Conservation (phyloP, 2,888 invertebrate genomes). For the Anticlea derivata region DNA sequence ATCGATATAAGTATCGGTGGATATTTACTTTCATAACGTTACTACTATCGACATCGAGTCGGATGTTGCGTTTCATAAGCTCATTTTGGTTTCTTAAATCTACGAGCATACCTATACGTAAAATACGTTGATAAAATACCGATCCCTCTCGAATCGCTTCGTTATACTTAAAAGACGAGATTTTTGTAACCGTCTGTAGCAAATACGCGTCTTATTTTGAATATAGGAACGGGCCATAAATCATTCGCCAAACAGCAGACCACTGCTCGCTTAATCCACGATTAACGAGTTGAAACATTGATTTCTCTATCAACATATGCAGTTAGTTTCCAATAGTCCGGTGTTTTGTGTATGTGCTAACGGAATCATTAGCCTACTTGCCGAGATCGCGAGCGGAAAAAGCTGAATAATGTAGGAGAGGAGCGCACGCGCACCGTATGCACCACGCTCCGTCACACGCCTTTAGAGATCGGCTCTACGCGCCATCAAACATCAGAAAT, state of each 20-base stretch:
- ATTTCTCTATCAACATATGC: conserved; percentile 55
- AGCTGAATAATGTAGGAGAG: conserved; percentile 69
- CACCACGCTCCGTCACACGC: conserved; percentile 39
- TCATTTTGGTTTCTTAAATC: too few species aligned
- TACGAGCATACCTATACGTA: too few species aligned
- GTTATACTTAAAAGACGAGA: too few species aligned
- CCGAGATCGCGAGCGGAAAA: conserved; percentile 70
- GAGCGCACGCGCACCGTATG: conserved; percentile 42
- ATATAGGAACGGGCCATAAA: background rate
- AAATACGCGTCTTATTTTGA: too few species aligned
- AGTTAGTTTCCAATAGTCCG: conserved; percentile 69
- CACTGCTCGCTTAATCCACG: conserved; percentile 9
- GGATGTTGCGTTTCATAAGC: too few species aligned
- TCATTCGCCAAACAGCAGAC: background rate
- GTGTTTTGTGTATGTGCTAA: conserved; percentile 78
- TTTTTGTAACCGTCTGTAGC: too few species aligned
- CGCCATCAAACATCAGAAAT: conserved; percentile 47
- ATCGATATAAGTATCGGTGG: too few species aligned
- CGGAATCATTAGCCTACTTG: conserved; percentile 80
- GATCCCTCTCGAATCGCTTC: too few species aligned
- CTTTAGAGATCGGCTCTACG: conserved; percentile 33
- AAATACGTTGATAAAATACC: too few species aligned
- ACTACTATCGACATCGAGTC: too few species aligned
- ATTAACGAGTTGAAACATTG: conserved; percentile 39
- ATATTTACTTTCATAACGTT: too few species aligned